These are phyloP conservation scores for Microtus montanus DNA, from an alignment of 2,113 vertebrate species.

Conservation along the genomic window DNA sequence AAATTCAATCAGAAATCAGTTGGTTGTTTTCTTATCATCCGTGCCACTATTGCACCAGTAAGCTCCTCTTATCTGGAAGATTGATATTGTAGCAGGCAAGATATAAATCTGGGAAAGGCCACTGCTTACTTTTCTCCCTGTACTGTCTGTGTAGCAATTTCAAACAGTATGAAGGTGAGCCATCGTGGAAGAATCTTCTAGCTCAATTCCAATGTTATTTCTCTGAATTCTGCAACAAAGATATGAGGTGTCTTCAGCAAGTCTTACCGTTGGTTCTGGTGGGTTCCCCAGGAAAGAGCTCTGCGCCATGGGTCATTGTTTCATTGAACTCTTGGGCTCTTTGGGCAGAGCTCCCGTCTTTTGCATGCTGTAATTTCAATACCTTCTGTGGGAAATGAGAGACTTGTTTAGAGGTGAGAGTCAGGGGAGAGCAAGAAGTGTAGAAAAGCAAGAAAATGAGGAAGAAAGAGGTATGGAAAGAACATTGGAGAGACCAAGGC, in stretches of 20 bases:
- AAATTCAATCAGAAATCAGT: neutral
- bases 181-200: neutral
- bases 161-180: neutral
- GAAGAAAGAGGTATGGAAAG: neutral
- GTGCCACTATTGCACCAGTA: neutral
- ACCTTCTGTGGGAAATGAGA: neutral
- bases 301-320: neutral
- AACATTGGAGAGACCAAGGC: neutral
- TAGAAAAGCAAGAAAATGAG: neutral
- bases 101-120: too few species aligned
- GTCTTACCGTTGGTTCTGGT: neutral
- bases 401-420: neutral
- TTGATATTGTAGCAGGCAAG: neutral
- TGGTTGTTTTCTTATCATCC: neutral
- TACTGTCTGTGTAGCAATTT: neutral
- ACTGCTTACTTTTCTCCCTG: neutral
- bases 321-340: neutral
- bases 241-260: neutral
- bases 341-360: neutral
- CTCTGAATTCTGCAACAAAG: neutral
- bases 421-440: neutral
- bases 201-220: neutral
- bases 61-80: neutral
- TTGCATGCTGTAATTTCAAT: neutral
- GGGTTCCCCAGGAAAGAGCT: neutral